A percentile compares a stretch with the other conserved stretches of the same genome.
phyloP scores from a whole-genome alignment of 2,888 invertebrate species.

The Hemicrepidius hirtus region DNA sequence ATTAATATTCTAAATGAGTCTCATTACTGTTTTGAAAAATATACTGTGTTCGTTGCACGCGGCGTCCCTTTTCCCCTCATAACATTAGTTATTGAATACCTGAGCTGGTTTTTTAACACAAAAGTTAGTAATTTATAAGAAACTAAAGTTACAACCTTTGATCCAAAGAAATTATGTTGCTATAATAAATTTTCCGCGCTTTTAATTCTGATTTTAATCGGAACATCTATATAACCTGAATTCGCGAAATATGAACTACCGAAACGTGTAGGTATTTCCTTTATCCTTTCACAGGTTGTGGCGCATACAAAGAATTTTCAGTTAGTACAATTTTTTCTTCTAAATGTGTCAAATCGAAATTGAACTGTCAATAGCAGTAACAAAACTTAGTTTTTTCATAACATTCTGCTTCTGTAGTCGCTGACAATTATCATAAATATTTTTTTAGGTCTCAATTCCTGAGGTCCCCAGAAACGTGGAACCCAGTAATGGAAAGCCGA shows the following conservation, averaged over 20 bases:
- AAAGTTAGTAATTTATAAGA: background rate
- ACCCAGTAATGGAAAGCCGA: constrained; percentile 26
- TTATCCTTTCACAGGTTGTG: constrained; percentile 24
- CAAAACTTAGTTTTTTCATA: constrained; percentile 35
- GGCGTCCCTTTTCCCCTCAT: constrained; percentile 14
- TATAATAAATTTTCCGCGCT: constrained; percentile 7
- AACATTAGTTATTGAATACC: constrained; percentile 24
- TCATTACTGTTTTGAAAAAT: constrained; percentile 28
- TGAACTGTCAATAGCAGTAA: constrained; percentile 45
- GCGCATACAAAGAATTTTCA: constrained; percentile 34
- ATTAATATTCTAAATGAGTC: constrained; percentile 31
- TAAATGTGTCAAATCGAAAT: constrained; percentile 37
- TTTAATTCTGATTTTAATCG: background rate
- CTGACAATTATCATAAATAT: constrained; percentile 41
- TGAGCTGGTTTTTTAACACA: constrained; percentile 21
- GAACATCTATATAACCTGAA: background rate
- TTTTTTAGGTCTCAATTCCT: constrained; percentile 46
- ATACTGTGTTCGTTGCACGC: constrained; percentile 8
- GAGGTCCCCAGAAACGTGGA: constrained; percentile 35
- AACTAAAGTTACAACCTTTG: background rate
- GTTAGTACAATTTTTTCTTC: constrained; percentile 36
- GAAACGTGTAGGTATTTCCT: constrained; percentile 33
- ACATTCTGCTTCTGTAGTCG: constrained; percentile 25
- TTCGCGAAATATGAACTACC: background rate
- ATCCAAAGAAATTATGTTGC: background rate